These are phyloP conservation scores for Anoplolepis gracilipes DNA, from an alignment of 1,140 invertebrate genomes.

Conservation along the genomic window DNA sequence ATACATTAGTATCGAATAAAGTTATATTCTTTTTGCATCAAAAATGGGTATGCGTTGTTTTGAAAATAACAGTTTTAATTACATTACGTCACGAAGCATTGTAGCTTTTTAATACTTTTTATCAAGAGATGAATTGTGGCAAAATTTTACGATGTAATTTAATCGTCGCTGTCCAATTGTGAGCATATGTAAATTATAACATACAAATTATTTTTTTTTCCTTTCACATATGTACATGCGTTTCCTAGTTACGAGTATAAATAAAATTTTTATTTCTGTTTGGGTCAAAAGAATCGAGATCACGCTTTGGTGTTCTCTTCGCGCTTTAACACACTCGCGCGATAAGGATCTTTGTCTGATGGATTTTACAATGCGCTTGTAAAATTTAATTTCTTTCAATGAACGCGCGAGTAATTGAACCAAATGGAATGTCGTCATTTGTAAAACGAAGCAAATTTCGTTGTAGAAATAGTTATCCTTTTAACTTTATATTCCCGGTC, in stretches of 20 bases:
- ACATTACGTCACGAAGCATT: neutral
- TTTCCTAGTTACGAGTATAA: slow-evolving; percentile 11
- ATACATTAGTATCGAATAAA: too few relatives aligned
- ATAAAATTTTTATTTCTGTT: slow-evolving; percentile 32
- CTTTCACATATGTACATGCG: slow-evolving; percentile 12
- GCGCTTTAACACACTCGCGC: slow-evolving; percentile 1
- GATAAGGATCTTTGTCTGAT: neutral
- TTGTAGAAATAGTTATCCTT: neutral
- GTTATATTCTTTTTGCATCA: neutral
- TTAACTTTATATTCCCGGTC: slow-evolving; percentile 32
- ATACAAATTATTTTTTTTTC: neutral
- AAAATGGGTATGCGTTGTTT: neutral
- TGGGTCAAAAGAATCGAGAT: neutral
- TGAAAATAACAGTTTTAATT: neutral
- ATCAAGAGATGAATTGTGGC: neutral
- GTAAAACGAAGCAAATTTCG: slow-evolving; percentile 12
- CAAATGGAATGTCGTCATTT: slow-evolving; percentile 12
- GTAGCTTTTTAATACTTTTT: neutral
- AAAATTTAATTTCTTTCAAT: slow-evolving; percentile 39
- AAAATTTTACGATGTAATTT: slow-evolving; percentile 15
- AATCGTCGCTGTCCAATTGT: neutral
- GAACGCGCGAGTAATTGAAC: slow-evolving; percentile 44
- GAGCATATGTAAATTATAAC: neutral
- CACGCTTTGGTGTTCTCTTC: neutral
- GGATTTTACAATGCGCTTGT: slow-evolving; percentile 20